A percentile compares a stretch with the other conserved stretches of the same genome.
Evolutionary conservation across 2,797 vertebrate species (phyloP).

Genomic region (Brachymystax lenok): DNA sequence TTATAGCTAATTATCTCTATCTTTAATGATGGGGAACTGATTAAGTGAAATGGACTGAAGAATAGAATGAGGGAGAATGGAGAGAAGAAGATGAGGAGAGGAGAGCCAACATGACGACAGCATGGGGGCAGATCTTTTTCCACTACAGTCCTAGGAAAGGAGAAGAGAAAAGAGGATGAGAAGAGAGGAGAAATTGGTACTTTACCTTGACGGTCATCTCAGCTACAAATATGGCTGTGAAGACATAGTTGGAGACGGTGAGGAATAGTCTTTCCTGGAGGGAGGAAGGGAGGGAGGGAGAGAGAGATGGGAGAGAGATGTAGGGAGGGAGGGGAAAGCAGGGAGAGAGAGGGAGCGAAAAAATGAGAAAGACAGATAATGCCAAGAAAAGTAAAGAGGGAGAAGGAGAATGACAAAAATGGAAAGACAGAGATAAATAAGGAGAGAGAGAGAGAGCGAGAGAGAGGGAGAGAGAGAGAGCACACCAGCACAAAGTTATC

Average conservation of each 20-base stretch:
- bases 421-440: no score
- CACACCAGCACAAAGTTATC: not conserved
- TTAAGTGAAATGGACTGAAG: not conserved
- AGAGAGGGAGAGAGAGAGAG: not conserved
- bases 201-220: slow-evolving; percentile 91
- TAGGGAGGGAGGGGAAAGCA: not conserved
- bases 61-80: not conserved
- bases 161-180: no score
- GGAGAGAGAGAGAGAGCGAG: not conserved
- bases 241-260: slow-evolving; percentile 89
- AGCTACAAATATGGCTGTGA: slow-evolving; percentile 89
- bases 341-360: no score
- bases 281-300: no score
- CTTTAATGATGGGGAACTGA: not conserved
- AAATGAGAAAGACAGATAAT: no score
- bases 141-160: not conserved
- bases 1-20: not conserved
- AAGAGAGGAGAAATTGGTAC: not conserved
- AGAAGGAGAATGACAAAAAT: no score
- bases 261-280: slow-evolving; percentile 86
- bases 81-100: not conserved
- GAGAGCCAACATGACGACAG: not conserved
- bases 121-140: not conserved
- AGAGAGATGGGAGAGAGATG: not conserved
- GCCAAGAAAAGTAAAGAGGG: no score